Evolutionary conservation across 1,140 invertebrate genomes (phyloP).

Genomic region (Panagrolaimus sp.): DNA sequence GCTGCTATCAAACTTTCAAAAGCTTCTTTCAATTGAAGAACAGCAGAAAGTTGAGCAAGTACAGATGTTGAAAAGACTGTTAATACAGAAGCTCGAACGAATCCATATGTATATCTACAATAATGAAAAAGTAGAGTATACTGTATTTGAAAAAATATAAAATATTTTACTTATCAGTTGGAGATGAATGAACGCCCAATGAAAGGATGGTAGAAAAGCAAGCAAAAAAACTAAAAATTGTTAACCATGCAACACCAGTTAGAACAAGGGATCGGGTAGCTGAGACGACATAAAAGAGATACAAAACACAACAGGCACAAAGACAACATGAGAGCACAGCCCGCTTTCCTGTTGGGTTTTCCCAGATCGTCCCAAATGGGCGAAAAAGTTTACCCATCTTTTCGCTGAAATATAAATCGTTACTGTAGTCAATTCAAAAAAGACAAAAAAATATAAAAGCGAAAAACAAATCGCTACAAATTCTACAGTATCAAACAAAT

Average conservation of each 20-base stretch:
- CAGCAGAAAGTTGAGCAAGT: conserved; percentile 54
- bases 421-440: too few species aligned
- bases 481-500: not conserved
- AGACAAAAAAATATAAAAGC: not conserved
- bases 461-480: conserved; percentile 7
- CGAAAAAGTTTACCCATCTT: conserved; percentile 6
- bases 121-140: too few species aligned
- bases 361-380: not conserved
- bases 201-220: conserved; percentile 48
- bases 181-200: conserved; percentile 35
- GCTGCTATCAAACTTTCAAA: conserved; percentile 52
- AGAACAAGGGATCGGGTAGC: conserved; percentile 43
- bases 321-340: not conserved
- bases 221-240: conserved; percentile 54
- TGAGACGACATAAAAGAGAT: conserved; percentile 52
- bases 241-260: conserved; percentile 51
- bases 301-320: conserved; percentile 39
- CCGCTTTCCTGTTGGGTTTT: not conserved
- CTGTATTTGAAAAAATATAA: too few species aligned
- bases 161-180: conserved; percentile 16
- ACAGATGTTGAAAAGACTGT: conserved; percentile 58
- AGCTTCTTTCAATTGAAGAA: conserved; percentile 57
- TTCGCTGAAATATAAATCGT: not conserved
- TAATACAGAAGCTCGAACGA: conserved; percentile 52
- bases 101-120: conserved; percentile 52